Evolutionary conservation across 2,888 invertebrate species (phyloP), one percentile per base, ranked within the genome.

Genomic region (Aleiodes alternator): DNA sequence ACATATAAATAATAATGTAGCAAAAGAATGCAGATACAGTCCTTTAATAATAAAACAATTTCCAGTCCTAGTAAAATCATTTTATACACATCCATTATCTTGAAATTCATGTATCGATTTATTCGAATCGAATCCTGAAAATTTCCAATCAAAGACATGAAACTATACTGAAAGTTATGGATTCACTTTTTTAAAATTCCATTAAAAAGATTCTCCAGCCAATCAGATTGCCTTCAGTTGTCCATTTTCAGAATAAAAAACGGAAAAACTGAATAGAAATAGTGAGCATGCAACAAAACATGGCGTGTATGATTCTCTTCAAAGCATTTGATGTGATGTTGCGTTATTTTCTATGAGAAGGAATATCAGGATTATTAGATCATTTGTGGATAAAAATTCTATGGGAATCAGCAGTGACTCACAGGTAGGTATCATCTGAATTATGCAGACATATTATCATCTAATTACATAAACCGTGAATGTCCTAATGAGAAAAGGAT

Each of bases 261-360:
- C 73, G 6, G 34, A 79, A 61, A 16, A 14, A 14, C 14, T 53
- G 16, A 4, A 14, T 53, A 75, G 80, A 82, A 77, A 78, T 78
- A 43, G 82, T 83, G 81, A 79, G 69, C 83, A 83, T 83, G 83
- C 83, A 76, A 80, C 78, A n/a, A 81, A 80, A 78, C 77, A 82
- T 82, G 79, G 77, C 81, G 79, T 83, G 79, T 80, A 79, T 74
- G 78, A 80, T 80, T 79, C 79, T 66, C 74, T 79, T 72, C 79
- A 55, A 80, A 81, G 82, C 80, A 77, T 78, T 71, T 75, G 51
- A 50, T 79, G 16, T 80, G 80, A 64, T 14, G 51, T 68, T 14
- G 38, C 66, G 48, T 72, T n/a, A 66, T 55, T 51, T 16, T 50
- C 34, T 68, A 78, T 77, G 23, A 79, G 4, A 57, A 43, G n/a